Conservation (phyloP, 2,797 vertebrate genomes). For the Trematomus bernacchii region DNA sequence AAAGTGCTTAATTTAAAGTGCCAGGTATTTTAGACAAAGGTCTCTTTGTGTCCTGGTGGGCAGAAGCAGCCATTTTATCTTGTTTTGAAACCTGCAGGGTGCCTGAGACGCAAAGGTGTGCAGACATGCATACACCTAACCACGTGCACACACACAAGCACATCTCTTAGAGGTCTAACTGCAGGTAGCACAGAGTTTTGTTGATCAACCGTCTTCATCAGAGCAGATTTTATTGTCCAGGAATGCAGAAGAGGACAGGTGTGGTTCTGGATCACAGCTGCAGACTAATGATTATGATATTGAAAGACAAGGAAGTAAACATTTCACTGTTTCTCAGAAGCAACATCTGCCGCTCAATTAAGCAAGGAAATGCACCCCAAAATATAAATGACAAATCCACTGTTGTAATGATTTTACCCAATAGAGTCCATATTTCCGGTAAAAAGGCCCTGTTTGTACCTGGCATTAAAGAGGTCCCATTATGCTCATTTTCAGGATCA, state of each 20-base stretch:
- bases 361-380: background rate
- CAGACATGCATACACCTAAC: background rate
- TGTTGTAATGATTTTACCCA: background rate
- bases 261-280: slow-evolving; percentile 38
- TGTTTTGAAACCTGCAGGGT: slow-evolving; percentile 48
- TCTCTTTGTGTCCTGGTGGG: slow-evolving; percentile 41
- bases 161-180: background rate
- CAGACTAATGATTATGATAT: slow-evolving; percentile 14
- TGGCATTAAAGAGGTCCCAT: too few relatives aligned
- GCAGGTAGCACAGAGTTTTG: slow-evolving; percentile 14
- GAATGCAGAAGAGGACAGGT: slow-evolving; percentile 59
- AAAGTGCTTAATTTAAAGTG: slow-evolving; percentile 53
- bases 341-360: background rate
- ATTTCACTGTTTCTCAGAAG: background rate
- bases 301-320: slow-evolving; percentile 15
- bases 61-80: slow-evolving; percentile 36
- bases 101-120: slow-evolving; percentile 26
- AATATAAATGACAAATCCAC: background rate
- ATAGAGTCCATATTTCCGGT: background rate
- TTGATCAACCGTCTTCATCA: slow-evolving; percentile 11
- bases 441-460: background rate
- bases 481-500: too few relatives aligned
- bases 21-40: slow-evolving; percentile 57
- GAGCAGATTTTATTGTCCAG: slow-evolving; percentile 21
- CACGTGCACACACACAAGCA: slow-evolving; percentile 10